Base-by-base conservation (phyloP, 35 echinoderm and acorn worm species). In the Lytechinus variegatus region DNA sequence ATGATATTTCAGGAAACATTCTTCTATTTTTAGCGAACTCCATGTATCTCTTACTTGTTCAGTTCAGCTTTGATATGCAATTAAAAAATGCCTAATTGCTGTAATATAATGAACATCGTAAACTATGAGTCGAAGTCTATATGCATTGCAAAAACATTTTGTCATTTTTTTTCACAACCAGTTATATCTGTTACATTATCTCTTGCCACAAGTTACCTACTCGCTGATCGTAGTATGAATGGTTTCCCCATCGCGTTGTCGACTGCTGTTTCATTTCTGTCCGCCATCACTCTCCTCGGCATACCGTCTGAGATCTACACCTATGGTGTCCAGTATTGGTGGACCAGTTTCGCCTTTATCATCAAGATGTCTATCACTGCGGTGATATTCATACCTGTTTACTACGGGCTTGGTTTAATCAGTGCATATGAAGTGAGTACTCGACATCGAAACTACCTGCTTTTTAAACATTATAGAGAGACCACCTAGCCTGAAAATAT, bases 251-350 rank as follows among this genome's bases (percentile, higher is more conserved):
- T 98, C 8, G 97, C 97, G 0, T 95, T 97, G 96, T 95, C 97
- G 52, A 71, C 96, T 10, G 54, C 96, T 12, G 97, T 95, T 14
- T 98, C 97, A 1, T 98, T 98, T 72, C 96, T 98, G 11, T 98
- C 97, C 9, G 96, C 97, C 0, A 94, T 98, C 52, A 98, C 97
- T 14, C 91, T 98, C 27, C 94, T 98, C 10, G 97, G 97, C 52
- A 95, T 91, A 2, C 97, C 97, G 3, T 95, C 97, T 6, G 97
- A 98, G 87, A 97, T 97, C 29, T 98, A 98, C 89, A 72, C 44
- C 3, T 92, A 98, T 95, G 97, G 97, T 52, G 95, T 95, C 27
- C 95, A 95, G 79, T 98, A 98, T 51, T 28, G 71, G 86, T 60
- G 56, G 55, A 86, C 56, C 14, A 56, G 79, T 44, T 94, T 87